Evolutionary conservation across 2,113 vertebrate species (phyloP).

Genomic region (Coregonus clupeaformis): DNA sequence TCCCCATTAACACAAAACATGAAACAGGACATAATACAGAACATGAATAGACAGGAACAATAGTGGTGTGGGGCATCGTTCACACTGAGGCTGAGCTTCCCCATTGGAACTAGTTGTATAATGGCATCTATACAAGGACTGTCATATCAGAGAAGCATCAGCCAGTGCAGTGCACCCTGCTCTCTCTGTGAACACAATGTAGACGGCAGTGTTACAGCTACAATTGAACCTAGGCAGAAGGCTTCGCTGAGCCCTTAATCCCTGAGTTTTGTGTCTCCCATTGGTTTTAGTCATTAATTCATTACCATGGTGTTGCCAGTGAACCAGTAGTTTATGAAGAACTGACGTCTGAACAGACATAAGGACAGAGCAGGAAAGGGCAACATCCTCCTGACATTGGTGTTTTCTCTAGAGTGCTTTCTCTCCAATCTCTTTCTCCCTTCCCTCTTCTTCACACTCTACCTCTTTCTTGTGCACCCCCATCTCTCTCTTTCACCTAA

Average conservation of each 20-base stretch:
- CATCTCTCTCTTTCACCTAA: not conserved
- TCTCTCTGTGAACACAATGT: conserved; percentile 28
- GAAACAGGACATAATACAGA: not conserved
- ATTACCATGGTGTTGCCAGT: conserved; percentile 32
- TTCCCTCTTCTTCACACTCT: not conserved
- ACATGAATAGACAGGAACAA: not conserved
- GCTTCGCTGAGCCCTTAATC: conserved; percentile 54
- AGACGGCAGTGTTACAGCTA: conserved; percentile 16
- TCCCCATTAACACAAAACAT: too few species aligned
- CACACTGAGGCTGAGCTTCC: conserved; percentile 45
- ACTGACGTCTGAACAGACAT: conserved; percentile 37
- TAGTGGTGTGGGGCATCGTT: conserved; percentile 50
- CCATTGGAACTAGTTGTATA: conserved; percentile 64
- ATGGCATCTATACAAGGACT: conserved; percentile 61
- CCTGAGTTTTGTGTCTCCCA: conserved; percentile 44
- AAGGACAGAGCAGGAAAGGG: not conserved
- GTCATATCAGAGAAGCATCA: conserved; percentile 60
- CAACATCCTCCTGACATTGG: not conserved
- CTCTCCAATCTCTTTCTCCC: not conserved
- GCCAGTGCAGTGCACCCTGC: conserved; percentile 11
- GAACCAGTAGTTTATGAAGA: conserved; percentile 31
- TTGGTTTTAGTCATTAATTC: conserved; percentile 50
- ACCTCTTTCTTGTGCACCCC: not conserved
- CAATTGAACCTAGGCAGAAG: conserved; percentile 36
- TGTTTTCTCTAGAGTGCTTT: conserved; percentile 4